Base-by-base conservation (phyloP, 2,888 invertebrate genomes). In the Hypercompe scribonia region DNA sequence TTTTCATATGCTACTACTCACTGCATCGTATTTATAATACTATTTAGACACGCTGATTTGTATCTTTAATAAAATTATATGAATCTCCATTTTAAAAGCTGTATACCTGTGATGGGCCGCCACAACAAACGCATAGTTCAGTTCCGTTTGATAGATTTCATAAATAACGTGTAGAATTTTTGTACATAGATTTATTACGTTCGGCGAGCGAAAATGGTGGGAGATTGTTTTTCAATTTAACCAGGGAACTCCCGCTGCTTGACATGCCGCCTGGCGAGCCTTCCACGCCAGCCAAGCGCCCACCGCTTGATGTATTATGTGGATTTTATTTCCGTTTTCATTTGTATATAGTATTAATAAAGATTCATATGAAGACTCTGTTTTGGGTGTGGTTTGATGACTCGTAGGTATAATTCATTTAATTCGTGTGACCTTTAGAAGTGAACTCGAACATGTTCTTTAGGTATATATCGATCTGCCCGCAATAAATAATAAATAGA, bases 211-310 rank as follows among this genome's bases (percentile, higher is more conserved):
- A 95, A 95, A 96, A 95, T 95, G 94, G 94, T 93, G 93, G 95
- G 95, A 95, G 96, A 95, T 95, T 95, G 95, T 96, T 96, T 96
- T 96, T 96, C 96, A 96, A 96, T 96, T 96, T 95, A 93, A 94
- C 93, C 89, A 90, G 88, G 84, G 95, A 89, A 86, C 90, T 90
- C 96, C 96, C 87, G 96, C 96, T 95, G 96, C 89, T 90, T 90
- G 93, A 93, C 94, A 92, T 87, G 93, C 93, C 92, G 94, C 93
- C 90, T 87, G 93, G 90, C 91, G 90, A 85, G 91, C 87, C 85
- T 88, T 85, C 88, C 88, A 82, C 86, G 78, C 84, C 84, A 78
- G 72, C 61, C 82, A 77, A 80, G 85, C 82, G 78, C 81, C 78
- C 84, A 83, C 84, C 84, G 86, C 85, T 88, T 89, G 89, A 90